Percentiles rank a stretch among this genome's conserved stretches.
Conservation (phyloP, 92 coral and sea anemone species). For the Bergia sp. region DNA sequence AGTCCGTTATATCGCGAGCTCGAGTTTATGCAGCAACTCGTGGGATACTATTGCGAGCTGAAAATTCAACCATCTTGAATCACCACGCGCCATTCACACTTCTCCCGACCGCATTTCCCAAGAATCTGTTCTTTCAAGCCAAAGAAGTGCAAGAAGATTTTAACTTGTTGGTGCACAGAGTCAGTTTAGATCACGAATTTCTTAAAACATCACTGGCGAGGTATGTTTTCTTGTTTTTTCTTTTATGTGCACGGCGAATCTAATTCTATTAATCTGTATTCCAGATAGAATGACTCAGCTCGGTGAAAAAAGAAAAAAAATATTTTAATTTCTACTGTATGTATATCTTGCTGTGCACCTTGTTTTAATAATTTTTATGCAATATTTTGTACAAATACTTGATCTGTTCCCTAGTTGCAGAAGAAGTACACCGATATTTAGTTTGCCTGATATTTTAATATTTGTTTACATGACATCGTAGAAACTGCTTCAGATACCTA, state of each 20-base stretch:
- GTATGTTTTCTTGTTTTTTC: constrained; percentile 38
- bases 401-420: no score
- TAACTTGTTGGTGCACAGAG: constrained; percentile 80
- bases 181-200: constrained; percentile 88
- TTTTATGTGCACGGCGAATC: background rate
- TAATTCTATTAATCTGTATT: background rate
- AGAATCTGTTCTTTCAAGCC: constrained; percentile 69
- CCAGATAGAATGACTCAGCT: background rate
- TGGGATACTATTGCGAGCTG: constrained; percentile 50
- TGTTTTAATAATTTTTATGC: no score
- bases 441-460: no score
- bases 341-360: no score
- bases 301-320: no score
- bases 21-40: constrained; percentile 57
- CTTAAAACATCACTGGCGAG: constrained; percentile 79
- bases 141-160: constrained; percentile 84
- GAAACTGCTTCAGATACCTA: no score
- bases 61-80: constrained; percentile 48
- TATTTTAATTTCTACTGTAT: no score
- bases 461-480: no score
- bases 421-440: no score
- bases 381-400: no score
- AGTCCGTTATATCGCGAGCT: constrained; percentile 40
- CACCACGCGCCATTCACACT: constrained; percentile 87
- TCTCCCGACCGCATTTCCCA: constrained; percentile 80